Evolutionary conservation across 1,140 invertebrate species (phyloP), one percentile per base, ranked within the genome.

Genomic region (Phenacoccus solenopsis): DNA sequence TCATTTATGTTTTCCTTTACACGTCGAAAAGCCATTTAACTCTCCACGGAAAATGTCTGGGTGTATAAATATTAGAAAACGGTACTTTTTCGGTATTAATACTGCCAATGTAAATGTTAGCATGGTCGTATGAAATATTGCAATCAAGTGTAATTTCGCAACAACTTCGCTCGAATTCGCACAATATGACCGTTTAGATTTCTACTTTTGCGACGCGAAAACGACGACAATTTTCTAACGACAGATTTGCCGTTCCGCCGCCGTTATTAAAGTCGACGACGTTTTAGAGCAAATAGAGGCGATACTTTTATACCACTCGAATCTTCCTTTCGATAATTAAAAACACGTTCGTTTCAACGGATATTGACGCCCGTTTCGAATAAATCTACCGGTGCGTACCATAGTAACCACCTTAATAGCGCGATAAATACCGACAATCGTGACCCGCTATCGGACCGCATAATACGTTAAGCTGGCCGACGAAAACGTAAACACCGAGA

Each of bases 1-100:
- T 49, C 38, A 49, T 49, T 49, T 49, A 49, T 49, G 38, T 49
- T 49, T 49, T 49, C 38, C 38, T 49, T 49, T 49, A 49, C 38
- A 49, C 38, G 38, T 49, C 38, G 38, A 49, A 49, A 49, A 49
- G 38, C 38, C 38, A 49, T 49, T 49, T 49, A 49, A 49, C 16
- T 49, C 38, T 49, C 5, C 16, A n/a, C 13, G 38, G 5, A 49
- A 49, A 49, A 49, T 32, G 16, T 16, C 38, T 2, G 38, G 12
- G 13, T 49, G 38, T 49, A 49, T 49, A 49, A 49, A 49, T 49
- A 49, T 13, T 49, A 10, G 38, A 16, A 49, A 7, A 32, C 30
- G 5, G 13, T 32, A 32, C 30, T n/a, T 32, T 32, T 32, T 5
- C 5, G 5, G 30, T 32, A 13, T 32, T 32, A 32, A 32, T 32